Base-by-base conservation (phyloP, 37 sponge, comb jelly and placozoan genomes). In the Halichondria panicea region DNA sequence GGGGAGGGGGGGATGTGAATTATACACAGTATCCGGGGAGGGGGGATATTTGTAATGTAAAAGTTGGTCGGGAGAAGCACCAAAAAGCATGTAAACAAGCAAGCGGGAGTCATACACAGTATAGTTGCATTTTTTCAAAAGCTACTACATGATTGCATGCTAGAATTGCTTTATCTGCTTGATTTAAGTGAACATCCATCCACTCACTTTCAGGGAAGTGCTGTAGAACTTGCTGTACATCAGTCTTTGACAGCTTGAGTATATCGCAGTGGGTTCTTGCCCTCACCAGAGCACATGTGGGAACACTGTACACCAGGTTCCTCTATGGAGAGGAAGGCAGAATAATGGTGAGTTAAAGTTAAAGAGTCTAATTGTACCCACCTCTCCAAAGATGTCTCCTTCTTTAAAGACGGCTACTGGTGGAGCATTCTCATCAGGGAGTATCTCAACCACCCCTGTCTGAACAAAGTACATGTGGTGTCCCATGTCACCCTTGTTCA, bases 261-360 rank as follows among this genome's bases (percentile, higher is more conserved):
- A 88, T 39, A 54, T 88, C 83, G 59, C 89, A 88, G 74, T 88
- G 78, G 42, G 89, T 88, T 58, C 46, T 82, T 38, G 89, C 89
- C 30, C 66, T 73, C 70, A 88, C 74, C 28, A 59, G 59, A 11
- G 25, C 82, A 43, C 30, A 13, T 66, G 55, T 19, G 21, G 82
- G 48, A 22, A 63, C 39, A 50, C 45, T 44, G 27, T 69, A 70
- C 4, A 87, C 72, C 56, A 87, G 68, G 77, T 76, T 81, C 27
- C 70, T 54, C 83, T 83, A 60, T 12, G 62, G 6, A 65, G 22
- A 44, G 7, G 18, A 5, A 33, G 19, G 12, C 9, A 60, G 15
- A 42, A 46, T 12, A 25, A 50, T 71, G 18, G 18, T 38, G 18
- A n/a, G 62, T 28, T 21, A 34, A 21, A 18, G 43, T 15, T 37